Percentiles rank a stretch among this genome's conserved stretches.
Conservation (phyloP, 30 jellyfish, hydroid and myxozoan genomes). For the Aurelia aurita complex sp. Pacific region DNA sequence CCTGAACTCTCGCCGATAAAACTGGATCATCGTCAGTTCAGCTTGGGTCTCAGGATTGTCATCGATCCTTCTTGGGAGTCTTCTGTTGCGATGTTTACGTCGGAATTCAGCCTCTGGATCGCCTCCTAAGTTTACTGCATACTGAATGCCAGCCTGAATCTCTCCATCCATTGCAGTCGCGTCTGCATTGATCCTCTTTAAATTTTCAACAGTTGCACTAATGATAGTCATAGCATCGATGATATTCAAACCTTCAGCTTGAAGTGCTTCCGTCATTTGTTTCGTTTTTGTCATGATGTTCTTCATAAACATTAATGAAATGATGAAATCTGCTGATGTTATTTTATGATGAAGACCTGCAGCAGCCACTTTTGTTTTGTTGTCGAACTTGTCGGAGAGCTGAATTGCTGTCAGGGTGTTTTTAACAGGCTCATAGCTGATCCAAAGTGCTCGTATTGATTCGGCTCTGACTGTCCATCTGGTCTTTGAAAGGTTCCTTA, state of each 20-base stretch:
- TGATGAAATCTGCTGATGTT: conserved; percentile 29
- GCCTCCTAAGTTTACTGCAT: too few species aligned
- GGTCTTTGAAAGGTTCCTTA: conserved; percentile 33
- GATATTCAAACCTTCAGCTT: conserved; percentile 29
- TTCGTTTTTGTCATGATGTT: conserved; percentile 29
- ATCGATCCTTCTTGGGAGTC: conserved; percentile 32
- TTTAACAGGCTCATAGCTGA: conserved; percentile 12
- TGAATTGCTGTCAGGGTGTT: conserved; percentile 12
- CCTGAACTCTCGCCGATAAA: too few species aligned
- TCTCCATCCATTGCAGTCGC: too few species aligned
- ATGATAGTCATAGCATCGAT: conserved; percentile 44
- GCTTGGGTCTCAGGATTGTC: conserved; percentile 37
- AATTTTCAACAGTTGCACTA: neutral
- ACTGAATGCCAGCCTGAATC: too few species aligned
- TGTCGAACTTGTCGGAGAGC: conserved; percentile 8
- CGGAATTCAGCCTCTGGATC: too few species aligned
- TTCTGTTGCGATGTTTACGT: neutral
- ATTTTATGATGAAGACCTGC: conserved; percentile 1
- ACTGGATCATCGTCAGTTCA: conserved; percentile 14
- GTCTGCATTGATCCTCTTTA: too few species aligned
- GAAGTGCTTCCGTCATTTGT: conserved; percentile 41
- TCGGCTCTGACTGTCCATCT: conserved; percentile 44
- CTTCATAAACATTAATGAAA: conserved; percentile 48
- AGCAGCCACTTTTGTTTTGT: conserved; percentile 28
- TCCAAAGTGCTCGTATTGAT: conserved; percentile 55